Percentiles rank a stretch among this genome's conserved stretches.
These are phyloP conservation scores for Drosophila yakuba DNA, from an alignment of 1,140 invertebrate genomes.

Conservation along the genomic window DNA sequence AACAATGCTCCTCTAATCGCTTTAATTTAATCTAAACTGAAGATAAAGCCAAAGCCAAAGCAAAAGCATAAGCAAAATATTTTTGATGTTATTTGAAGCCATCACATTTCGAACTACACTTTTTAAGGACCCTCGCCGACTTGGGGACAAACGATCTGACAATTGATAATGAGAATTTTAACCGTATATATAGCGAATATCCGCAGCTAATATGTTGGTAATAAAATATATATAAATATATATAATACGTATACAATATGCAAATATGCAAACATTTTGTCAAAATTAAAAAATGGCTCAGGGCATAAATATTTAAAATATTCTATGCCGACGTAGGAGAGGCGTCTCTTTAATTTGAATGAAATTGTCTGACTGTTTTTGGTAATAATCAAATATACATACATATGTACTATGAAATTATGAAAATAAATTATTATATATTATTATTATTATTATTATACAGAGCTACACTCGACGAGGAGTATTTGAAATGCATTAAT, in stretches of 20 bases:
- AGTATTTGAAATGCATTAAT: no score
- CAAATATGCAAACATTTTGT: conserved; percentile 45
- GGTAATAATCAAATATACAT: conserved; percentile 58
- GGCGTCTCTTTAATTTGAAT: conserved; percentile 62
- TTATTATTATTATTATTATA: conserved; percentile 29
- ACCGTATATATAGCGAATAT: conserved; percentile 45
- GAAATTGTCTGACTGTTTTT: conserved; percentile 79
- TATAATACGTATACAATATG: conserved; percentile 47
- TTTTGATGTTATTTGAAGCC: conserved; percentile 34
- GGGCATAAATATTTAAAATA: conserved; percentile 79
- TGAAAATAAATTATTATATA: conserved; percentile 22
- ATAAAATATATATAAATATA: conserved; percentile 44
- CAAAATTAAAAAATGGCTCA: conserved; percentile 71
- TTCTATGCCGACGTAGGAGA: conserved; percentile 54
- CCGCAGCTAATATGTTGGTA: conserved; percentile 36
- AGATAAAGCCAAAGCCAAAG: not conserved
- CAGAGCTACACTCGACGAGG: not conserved
- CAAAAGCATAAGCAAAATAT: conserved; percentile 7
- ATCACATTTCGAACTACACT: conserved; percentile 46
- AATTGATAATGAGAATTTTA: conserved; percentile 55
- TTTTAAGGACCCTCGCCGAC: conserved; percentile 54
- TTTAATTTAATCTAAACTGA: conserved; percentile 35
- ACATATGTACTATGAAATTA: conserved; percentile 56
- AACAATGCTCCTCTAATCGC: conserved; percentile 52
- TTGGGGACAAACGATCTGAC: conserved; percentile 41